These are phyloP conservation scores for Rhincodon typus DNA, from an alignment of 2,797 vertebrate species.

Conservation along the genomic window DNA sequence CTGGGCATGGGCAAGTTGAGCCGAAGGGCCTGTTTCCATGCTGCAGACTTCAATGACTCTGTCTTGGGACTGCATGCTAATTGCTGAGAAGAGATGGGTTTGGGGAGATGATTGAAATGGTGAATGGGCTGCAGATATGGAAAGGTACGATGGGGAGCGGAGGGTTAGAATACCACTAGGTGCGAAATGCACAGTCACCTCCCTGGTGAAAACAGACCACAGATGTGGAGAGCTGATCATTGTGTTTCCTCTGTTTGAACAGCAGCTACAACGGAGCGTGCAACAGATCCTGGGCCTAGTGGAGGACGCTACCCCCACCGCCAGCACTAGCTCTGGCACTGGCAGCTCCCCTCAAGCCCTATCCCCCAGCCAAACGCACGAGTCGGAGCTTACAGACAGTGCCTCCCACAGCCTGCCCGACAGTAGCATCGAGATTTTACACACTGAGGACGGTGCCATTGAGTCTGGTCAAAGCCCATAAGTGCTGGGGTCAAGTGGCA, in stretches of 20 bases:
- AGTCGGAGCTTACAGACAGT: constrained; percentile 46
- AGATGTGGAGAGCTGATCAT: neutral
- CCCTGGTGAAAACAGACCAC: neutral
- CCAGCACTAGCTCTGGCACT: constrained; percentile 46
- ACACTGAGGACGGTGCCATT: constrained; percentile 47
- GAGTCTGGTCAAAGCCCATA: constrained; percentile 40
- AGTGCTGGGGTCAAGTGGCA: neutral
- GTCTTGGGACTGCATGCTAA: too few species aligned
- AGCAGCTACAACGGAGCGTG: constrained; percentile 77
- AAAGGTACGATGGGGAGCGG: too few species aligned
- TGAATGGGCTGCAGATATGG: neutral
- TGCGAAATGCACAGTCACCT: neutral
- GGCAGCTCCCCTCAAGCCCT: constrained; percentile 46
- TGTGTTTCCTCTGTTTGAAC: neutral
- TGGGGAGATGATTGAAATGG: neutral
- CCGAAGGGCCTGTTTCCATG: too few species aligned
- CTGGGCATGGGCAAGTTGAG: too few species aligned
- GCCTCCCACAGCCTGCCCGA: constrained; percentile 52
- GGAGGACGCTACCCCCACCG: constrained; percentile 44
- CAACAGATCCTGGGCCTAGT: constrained; percentile 71
- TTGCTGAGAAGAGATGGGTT: neutral
- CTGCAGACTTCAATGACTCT: too few species aligned
- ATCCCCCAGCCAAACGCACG: constrained; percentile 46
- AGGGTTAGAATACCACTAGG: neutral
- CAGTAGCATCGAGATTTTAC: constrained; percentile 54